Base-by-base conservation (phyloP, 2,113 vertebrate species). In the Eublepharis macularius region DNA sequence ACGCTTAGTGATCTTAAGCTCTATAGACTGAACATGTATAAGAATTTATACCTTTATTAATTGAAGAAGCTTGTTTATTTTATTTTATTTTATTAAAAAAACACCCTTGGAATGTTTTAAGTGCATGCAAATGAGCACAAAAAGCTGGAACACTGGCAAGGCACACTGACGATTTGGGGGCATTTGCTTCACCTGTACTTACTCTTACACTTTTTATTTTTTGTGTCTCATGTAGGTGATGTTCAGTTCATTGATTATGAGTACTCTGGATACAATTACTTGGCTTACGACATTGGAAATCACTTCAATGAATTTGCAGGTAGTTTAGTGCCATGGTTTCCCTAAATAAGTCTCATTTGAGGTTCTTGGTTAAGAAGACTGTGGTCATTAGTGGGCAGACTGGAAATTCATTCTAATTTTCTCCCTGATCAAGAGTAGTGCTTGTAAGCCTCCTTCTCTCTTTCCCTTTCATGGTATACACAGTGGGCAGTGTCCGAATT, bases 251-350 rank as follows among this genome's bases (percentile, higher is more conserved):
- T 99, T 96, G 99, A 99, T 96, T 99, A 99, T 93, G 99, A 99
- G 90, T 99, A 99, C 54, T 98, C 98, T 93, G 98, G 98, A 88
- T 99, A 99, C 97, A 99, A 98, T 97, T 99, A 99, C 94, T 97
- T 99, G 97, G 99, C 98, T 92, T 99, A 97, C 94, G 99, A 99
- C 93, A 99, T 99, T 94, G 99, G 99, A 91, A 99, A 99, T 92
- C 99, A 99, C 96, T 99, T 99, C 97, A 99, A 99, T 93, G 98
- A 99, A 95, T 99, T 99, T 96, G 99, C 99, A 97, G 99, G 99
- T 98, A 91, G 3, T 19, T 70, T 79, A 60, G 34, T 76, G 47
- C 73, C 49, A 39, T 47, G 45, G 26, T 21, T 78, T 13, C 13
- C 6, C 11, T n/a, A 36, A 39, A 26, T n/a, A 6, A 17, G 3